Evolutionary conservation across 2,888 invertebrate genomes (phyloP).

Genomic region (Polia nebulosa): DNA sequence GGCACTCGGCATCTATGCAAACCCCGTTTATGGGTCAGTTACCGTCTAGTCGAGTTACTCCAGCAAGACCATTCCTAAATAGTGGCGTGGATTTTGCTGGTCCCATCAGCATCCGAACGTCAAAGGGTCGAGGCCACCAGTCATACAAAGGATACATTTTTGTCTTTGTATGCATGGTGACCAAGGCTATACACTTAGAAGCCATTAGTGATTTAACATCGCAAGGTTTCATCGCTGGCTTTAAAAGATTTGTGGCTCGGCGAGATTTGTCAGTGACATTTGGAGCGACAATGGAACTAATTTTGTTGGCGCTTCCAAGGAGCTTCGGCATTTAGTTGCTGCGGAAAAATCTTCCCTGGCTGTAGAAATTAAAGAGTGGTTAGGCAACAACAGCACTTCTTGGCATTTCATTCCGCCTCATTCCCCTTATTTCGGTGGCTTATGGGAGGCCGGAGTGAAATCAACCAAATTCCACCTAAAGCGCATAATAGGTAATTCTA

Average conservation of each 20-base stretch:
- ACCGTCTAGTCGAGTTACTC: conserved; percentile 5
- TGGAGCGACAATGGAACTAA: conserved; percentile 18
- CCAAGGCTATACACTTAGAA: conserved; percentile 14
- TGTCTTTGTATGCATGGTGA: conserved; percentile 19
- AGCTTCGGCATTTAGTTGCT: conserved; percentile 12
- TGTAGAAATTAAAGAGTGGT: conserved; percentile 16
- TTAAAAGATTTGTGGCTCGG: not conserved
- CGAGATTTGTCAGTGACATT: conserved; percentile 6
- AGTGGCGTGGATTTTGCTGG: conserved; percentile 18
- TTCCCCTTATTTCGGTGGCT: not conserved
- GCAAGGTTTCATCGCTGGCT: conserved; percentile 10
- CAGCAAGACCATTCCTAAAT: conserved; percentile 8
- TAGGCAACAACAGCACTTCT: conserved; percentile 11
- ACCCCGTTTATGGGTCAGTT: conserved; percentile 10
- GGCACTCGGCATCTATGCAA: conserved; percentile 11
- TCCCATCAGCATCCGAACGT: conserved; percentile 10
- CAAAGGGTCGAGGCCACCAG: conserved; percentile 7
- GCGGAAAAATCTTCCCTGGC: conserved; percentile 18
- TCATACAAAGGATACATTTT: conserved; percentile 18
- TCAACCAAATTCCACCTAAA: no score
- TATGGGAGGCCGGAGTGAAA: no score
- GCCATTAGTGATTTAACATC: conserved; percentile 6
- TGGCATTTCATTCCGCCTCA: no score
- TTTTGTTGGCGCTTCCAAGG: conserved; percentile 14
- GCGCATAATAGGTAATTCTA: no score